Percentiles rank a stretch among this genome's conserved stretches.
These are phyloP conservation scores for Nannoperca australis DNA, from an alignment of 2,797 vertebrate species.

Conservation along the genomic window DNA sequence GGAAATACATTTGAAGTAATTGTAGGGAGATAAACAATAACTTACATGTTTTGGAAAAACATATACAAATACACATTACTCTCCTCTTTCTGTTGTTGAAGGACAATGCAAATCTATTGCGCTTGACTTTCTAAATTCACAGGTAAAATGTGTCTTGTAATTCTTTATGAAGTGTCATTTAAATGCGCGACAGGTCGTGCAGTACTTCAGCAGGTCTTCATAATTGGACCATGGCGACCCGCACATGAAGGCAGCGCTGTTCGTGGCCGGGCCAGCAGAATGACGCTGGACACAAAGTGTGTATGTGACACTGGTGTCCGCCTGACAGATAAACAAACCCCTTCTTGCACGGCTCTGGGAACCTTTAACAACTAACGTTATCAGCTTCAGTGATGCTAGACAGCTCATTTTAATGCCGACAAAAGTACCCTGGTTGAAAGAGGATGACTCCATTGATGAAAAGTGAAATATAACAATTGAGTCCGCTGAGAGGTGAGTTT, in stretches of 20 bases:
- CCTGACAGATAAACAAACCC: constrained; percentile 72
- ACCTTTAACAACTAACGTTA: constrained; percentile 29
- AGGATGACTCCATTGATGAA: constrained; percentile 16
- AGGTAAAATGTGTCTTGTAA: accelerated
- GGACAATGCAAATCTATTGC: accelerated
- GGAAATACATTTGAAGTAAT: accelerated
- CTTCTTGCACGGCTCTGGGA: constrained; percentile 20
- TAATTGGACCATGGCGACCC: accelerated
- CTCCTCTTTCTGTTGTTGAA: neutral
- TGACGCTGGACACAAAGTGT: constrained; percentile 45
- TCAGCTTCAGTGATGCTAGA: neutral
- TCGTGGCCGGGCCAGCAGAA: constrained; percentile 28
- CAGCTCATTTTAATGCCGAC: neutral
- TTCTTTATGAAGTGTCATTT: neutral
- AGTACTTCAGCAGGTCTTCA: accelerated
- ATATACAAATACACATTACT: too few species aligned
- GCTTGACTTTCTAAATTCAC: neutral
- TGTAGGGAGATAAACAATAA: accelerated
- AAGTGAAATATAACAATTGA: constrained; percentile 20
- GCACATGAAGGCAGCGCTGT: constrained; percentile 50
- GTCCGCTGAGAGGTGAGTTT: constrained; percentile 71
- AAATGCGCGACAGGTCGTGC: accelerated
- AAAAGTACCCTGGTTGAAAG: neutral
- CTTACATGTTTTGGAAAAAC: too few species aligned
- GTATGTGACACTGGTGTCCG: constrained; percentile 32